These are phyloP conservation scores for Hemistola chrysoprasaria DNA, from an alignment of 2,888 invertebrate species.

Conservation along the genomic window DNA sequence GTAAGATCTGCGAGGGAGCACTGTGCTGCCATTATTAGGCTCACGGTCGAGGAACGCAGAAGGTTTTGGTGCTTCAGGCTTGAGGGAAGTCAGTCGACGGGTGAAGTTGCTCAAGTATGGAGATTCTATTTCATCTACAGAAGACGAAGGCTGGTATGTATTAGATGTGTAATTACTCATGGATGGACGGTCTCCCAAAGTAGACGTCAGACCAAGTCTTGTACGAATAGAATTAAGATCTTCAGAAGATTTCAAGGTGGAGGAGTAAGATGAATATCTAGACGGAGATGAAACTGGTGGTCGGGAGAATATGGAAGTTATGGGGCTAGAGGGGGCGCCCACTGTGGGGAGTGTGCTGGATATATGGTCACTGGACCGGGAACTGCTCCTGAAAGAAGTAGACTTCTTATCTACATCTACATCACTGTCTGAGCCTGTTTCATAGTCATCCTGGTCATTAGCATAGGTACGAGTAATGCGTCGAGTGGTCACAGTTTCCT, in stretches of 20 bases:
- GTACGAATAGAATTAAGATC: constrained; percentile 82
- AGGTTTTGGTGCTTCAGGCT: constrained; percentile 60
- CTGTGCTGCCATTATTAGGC: constrained; percentile 62
- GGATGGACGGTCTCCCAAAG: constrained; percentile 61
- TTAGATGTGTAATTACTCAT: constrained; percentile 52
- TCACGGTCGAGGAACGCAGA: constrained; percentile 58
- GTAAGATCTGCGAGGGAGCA: constrained; percentile 64
- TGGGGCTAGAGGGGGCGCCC: constrained; percentile 59
- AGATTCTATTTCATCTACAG: constrained; percentile 82
- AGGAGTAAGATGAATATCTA: constrained; percentile 49
- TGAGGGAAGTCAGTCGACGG: constrained; percentile 78
- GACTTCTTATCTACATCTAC: constrained; percentile 78
- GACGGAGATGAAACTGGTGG: constrained; percentile 59
- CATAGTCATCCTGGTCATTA: constrained; percentile 82
- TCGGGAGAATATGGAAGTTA: constrained; percentile 63
- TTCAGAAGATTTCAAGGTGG: constrained; percentile 68
- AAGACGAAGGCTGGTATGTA: constrained; percentile 62
- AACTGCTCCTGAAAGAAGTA: constrained; percentile 58
- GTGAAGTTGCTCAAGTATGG: constrained; percentile 88
- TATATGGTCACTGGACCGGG: constrained; percentile 69
- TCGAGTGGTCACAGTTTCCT: constrained; percentile 77
- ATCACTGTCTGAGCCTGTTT: constrained; percentile 88
- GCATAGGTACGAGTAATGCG: constrained; percentile 76
- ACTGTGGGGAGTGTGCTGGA: constrained; percentile 63
- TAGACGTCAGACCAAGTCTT: constrained; percentile 77